Percentiles rank a stretch among this genome's conserved stretches.
Evolutionary conservation across 2,888 invertebrate genomes (phyloP).

Genomic region (Corythucha ciliata): DNA sequence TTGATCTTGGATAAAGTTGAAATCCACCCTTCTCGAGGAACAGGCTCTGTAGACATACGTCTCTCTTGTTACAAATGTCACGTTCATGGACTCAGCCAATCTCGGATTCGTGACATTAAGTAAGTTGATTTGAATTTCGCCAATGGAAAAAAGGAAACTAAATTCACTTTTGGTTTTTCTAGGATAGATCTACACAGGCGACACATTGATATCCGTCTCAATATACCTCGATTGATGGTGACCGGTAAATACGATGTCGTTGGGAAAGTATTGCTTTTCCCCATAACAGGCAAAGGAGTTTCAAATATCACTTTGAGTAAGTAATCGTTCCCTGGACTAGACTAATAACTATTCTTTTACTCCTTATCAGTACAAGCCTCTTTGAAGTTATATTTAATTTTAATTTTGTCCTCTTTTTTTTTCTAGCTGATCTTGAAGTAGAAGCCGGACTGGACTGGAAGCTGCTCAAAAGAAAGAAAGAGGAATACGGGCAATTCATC

Average conservation of each 20-base stretch:
- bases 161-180: slow-evolving; percentile 1
- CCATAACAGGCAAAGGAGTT: slow-evolving; percentile 25
- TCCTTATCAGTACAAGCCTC: no score
- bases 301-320: slow-evolving; percentile 28
- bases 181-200: slow-evolving; percentile 30
- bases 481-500: slow-evolving; percentile 26
- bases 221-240: slow-evolving; percentile 23
- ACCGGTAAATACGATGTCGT: slow-evolving; percentile 26
- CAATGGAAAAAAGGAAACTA: background rate
- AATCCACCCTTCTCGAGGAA: slow-evolving; percentile 41
- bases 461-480: slow-evolving; percentile 29
- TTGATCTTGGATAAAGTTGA: slow-evolving; percentile 44
- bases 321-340: no score
- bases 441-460: slow-evolving; percentile 27
- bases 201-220: slow-evolving; percentile 26
- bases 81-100: slow-evolving; percentile 42
- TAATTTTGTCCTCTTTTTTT: background rate
- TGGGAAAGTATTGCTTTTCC: slow-evolving; percentile 27
- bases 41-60: slow-evolving; percentile 40
- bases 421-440: slow-evolving; percentile 25
- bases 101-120: slow-evolving; percentile 29
- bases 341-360: no score
- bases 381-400: background rate
- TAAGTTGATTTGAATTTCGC: slow-evolving; percentile 11
- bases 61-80: slow-evolving; percentile 45